These are phyloP conservation scores for Diadumene lineata DNA, from an alignment of 92 coral and sea anemone species.

Conservation along the genomic window DNA sequence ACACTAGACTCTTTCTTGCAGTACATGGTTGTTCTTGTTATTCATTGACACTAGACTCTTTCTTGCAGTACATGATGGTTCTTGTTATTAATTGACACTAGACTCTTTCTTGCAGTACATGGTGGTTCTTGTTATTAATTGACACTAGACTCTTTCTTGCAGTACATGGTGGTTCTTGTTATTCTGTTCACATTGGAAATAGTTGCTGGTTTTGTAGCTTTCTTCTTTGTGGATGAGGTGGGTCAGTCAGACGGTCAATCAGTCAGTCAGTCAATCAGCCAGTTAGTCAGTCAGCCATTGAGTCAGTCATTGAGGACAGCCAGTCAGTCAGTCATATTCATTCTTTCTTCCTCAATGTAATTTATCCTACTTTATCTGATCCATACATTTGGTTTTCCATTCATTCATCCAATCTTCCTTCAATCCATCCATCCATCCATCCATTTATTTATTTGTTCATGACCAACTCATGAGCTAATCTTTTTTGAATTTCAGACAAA, in stretches of 20 bases:
- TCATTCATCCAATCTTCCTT: neutral
- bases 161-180: slow-evolving; percentile 82
- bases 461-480: neutral
- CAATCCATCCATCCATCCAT: neutral
- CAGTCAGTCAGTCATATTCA: neutral
- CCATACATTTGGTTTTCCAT: neutral
- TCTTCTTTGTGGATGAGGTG: slow-evolving; percentile 93
- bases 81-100: no score
- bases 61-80: no score
- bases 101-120: no score
- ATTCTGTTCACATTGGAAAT: slow-evolving; percentile 74
- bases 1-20: no score
- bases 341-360: no score
- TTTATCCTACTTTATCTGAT: no score
- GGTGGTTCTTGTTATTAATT: no score
- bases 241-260: neutral
- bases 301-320: neutral
- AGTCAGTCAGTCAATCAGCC: neutral
- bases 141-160: slow-evolving; percentile 10
- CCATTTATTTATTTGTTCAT: neutral
- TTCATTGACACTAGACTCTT: no score
- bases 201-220: slow-evolving; percentile 76
- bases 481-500: slow-evolving; percentile 37
- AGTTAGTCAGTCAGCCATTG: neutral
- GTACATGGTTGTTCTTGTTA: no score